phyloP scores from a whole-genome alignment of 2,113 vertebrate genomes.

The Macaca fascicularis region DNA sequence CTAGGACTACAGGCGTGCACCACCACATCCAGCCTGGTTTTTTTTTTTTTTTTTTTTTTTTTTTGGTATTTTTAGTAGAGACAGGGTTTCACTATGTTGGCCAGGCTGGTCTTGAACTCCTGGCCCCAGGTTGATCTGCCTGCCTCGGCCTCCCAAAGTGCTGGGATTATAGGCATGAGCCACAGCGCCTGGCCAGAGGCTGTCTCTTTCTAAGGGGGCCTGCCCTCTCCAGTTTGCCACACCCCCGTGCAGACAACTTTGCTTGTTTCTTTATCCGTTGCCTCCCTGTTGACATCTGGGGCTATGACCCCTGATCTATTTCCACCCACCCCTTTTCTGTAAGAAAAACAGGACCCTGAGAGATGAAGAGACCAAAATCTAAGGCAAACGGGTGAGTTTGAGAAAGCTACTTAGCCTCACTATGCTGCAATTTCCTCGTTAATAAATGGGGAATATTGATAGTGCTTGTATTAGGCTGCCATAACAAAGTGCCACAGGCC shows the following conservation, averaged over 20 bases:
- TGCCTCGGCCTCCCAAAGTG: no score
- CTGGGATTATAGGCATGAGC: no score
- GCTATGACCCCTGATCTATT: not conserved
- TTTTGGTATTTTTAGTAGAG: no score
- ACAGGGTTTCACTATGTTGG: no score
- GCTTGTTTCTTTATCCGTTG: not conserved
- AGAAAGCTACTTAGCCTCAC: not conserved
- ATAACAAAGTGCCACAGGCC: not conserved
- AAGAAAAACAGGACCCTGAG: not conserved
- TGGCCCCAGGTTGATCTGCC: no score
- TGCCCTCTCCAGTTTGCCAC: not conserved
- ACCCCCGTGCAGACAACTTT: accelerated
- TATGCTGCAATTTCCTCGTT: not conserved
- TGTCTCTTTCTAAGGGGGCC: no score
- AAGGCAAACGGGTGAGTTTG: not conserved
- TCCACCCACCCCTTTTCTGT: not conserved
- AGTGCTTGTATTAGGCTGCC: not conserved
- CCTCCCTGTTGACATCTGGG: not conserved
- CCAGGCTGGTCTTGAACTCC: no score
- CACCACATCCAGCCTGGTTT: no score
- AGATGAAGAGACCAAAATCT: not conserved
- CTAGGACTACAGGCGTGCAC: no score
- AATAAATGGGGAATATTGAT: not conserved
- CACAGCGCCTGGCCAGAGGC: not conserved
- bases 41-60: no score